These are phyloP conservation scores for Eptesicus fuscus DNA, from an alignment of 2,113 vertebrate species.

Conservation along the genomic window DNA sequence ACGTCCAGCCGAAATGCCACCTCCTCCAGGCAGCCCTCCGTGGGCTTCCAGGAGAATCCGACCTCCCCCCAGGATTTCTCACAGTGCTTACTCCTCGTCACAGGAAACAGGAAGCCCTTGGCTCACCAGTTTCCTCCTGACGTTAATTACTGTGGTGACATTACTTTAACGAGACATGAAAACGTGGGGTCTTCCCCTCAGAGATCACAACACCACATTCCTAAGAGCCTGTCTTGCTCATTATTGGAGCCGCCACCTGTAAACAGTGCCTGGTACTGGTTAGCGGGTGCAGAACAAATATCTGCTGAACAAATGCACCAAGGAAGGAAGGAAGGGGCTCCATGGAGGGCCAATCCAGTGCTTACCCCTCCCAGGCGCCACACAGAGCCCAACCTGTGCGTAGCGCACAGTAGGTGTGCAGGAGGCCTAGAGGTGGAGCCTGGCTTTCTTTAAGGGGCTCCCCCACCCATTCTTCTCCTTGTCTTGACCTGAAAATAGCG, in stretches of 20 bases:
- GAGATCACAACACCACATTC: fast-evolving
- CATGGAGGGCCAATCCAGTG: background rate
- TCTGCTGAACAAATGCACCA: background rate
- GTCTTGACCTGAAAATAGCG: background rate
- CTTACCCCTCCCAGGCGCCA: background rate
- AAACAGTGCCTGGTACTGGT: background rate
- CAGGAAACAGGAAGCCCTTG: background rate
- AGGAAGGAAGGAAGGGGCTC: background rate
- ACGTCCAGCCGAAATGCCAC: background rate
- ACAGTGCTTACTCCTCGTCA: background rate
- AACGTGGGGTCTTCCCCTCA: background rate
- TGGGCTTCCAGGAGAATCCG: background rate
- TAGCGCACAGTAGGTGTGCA: fast-evolving
- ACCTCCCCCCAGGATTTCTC: background rate
- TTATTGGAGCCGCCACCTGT: fast-evolving
- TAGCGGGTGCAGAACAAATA: background rate
- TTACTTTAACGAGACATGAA: background rate
- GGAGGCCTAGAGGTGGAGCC: background rate
- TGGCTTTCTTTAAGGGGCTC: background rate
- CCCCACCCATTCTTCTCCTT: background rate
- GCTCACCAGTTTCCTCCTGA: background rate
- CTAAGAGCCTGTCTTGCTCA: background rate
- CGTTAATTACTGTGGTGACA: background rate
- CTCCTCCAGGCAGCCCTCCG: background rate
- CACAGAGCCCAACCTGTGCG: fast-evolving